Base-by-base conservation (phyloP, 2,797 vertebrate species). In the Betta splendens region DNA sequence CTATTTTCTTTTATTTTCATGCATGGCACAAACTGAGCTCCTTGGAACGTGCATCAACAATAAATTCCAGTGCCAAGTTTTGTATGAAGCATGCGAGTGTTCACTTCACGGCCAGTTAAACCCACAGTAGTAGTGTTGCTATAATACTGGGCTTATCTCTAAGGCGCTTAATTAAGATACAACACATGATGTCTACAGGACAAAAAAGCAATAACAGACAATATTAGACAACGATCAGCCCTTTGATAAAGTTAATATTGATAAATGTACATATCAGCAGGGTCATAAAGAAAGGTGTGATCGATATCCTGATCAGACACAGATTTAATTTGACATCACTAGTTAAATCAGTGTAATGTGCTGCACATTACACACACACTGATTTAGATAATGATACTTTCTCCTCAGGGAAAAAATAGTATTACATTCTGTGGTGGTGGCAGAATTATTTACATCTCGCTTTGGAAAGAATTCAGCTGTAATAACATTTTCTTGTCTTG, bases 181-280 rank as follows among this genome's bases (percentile, higher is more conserved):
- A 59, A 25, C 31, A 26, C 32, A 21, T 18, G 40, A 29, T 23
- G 39, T 53, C 26, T 40, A 33, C 66, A 18, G 51, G 23, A n/a
- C n/a, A n/a, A n/a, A n/a, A 23, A 58, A 46, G 17, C 54, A 22
- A 9, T n/a, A 12, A 54, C 54, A 55, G 21, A 65, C 36, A 23
- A 29, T 51, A 7, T 17, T 40, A 16, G 53, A 67, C 65, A 40
- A 33, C n/a, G 39, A 64, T 75, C 51, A 49, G 39, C 16, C 55
- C 44, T 12, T 53, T 28, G 9, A 9, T 9, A 13, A 31, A 25
- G 23, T 35, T 45, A 49, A 63, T 60, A 43, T 29, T 56, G 70
- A 64, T 69, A 65, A 70, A 56, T n/a, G 31, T 13, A 45, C 66
- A 70, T 37, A 57, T 64, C 69, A 38, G 58, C 40, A 54, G 44